Evolutionary conservation across 2,113 vertebrate species (phyloP), one percentile per base, ranked within the genome.

Genomic region (Rhagologus leucostigma): DNA sequence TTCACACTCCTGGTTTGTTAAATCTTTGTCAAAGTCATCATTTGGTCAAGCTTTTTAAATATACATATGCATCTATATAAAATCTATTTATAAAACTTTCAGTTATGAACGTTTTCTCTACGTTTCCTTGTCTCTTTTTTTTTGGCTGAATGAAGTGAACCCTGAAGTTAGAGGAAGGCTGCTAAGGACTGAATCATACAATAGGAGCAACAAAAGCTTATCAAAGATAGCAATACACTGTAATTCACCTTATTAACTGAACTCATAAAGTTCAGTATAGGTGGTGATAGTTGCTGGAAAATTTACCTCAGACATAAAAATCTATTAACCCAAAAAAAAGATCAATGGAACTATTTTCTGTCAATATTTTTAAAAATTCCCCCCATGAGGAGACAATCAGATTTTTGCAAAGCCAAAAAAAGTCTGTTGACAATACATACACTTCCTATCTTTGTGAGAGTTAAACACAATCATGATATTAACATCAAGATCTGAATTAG

Each of bases 11-110:
- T 92, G 87, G 76, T 96, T 96, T 97, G 90, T 97, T 96, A 97
- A 96, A 95, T 95, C 96, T 97, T 95, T 97, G 94, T 97, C 95
- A 96, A 97, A 96, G 96, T 95, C 96, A 97, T 94, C 79, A 94
- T 77, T 96, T 90, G 89, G 77, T 84, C 64, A 75, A 80, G 60
- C 52, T 93, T 90, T 93, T 94, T 52, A 95, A 95, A 94, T 93
- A 92, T 91, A 87, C 63, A 96, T 91, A 76, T 0, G 3, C 35
- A 15, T 81, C 67, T 80, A 71, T 39, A 76, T 63, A 79, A 84
- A 84, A 79, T 44, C 50, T 86, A 91, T 83, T 92, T 91, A 93
- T 90, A 89, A 94, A 95, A 95, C 62, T 53, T 84, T 77, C 87
- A 95, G 49, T 87, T 73, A 84, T 29, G 46, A 87, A 95, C 42